Conservation (phyloP, 2,888 invertebrate genomes). For the Siphonodentalium dalli region DNA sequence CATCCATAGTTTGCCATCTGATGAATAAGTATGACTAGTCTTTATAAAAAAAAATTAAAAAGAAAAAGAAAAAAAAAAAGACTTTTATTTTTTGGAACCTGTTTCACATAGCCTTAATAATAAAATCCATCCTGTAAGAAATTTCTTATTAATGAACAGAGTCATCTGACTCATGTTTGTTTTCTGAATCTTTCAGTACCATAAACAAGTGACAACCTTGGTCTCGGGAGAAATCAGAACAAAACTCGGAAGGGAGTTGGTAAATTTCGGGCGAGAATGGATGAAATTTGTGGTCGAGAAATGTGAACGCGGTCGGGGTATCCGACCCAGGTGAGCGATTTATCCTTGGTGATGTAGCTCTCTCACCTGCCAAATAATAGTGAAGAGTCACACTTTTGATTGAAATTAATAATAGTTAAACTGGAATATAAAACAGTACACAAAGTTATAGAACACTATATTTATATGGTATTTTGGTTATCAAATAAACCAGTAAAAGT, state of each 20-base stretch:
- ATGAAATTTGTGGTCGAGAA: conserved; percentile 85
- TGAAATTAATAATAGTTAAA: no score
- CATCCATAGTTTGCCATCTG: no score
- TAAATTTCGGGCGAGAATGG: conserved; percentile 82
- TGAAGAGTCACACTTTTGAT: no score
- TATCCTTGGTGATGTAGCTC: no score
- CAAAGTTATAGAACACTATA: no score
- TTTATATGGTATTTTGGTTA: neutral
- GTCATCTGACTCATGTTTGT: neutral
- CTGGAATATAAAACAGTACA: no score
- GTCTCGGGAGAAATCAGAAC: conserved; percentile 68
- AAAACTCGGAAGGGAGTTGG: conserved; percentile 71
- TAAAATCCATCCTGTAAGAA: no score
- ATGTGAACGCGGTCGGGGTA: conserved; percentile 74
- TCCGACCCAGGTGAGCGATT: conserved; percentile 53
- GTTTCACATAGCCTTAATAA: no score
- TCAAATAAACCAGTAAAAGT: no score
- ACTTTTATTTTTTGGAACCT: no score
- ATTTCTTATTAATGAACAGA: no score
- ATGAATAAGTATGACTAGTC: neutral
- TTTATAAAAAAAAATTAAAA: neutral
- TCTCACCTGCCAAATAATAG: no score
- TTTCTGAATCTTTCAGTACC: conserved; percentile 65
- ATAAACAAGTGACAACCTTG: conserved; percentile 77
- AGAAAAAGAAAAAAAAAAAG: neutral